Conservation (phyloP, 2,113 vertebrate genomes). For the Glaucomys volans region DNA sequence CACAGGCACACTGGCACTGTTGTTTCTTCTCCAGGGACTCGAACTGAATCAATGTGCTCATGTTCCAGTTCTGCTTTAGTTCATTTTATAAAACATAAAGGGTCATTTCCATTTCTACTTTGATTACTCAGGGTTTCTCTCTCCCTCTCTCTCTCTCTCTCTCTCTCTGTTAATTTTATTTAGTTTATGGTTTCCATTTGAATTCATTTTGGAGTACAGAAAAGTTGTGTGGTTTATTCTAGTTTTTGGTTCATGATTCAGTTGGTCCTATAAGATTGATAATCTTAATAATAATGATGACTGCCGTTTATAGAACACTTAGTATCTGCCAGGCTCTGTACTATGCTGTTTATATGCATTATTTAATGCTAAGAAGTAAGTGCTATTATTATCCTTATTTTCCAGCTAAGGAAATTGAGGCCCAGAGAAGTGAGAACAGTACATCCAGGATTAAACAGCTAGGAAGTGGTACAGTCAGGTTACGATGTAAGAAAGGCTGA, state of each 20-base stretch:
- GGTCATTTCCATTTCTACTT: conserved; percentile 30
- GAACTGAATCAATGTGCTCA: neutral
- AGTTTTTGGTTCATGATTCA: conserved; percentile 47
- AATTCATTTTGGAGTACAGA: conserved; percentile 35
- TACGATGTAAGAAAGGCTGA: neutral
- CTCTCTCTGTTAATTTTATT: neutral
- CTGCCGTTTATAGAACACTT: conserved; percentile 29
- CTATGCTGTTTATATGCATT: conserved; percentile 58
- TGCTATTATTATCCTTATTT: conserved; percentile 44
- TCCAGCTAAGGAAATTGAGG: conserved; percentile 52
- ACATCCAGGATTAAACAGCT: conserved; percentile 53
- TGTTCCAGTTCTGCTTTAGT: neutral
- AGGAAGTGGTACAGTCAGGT: conserved; percentile 33
- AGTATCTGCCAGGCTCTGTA: conserved; percentile 38
- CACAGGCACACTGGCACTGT: neutral
- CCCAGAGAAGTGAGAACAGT: neutral
- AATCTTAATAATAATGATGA: conserved; percentile 10
- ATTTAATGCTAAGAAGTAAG: conserved; percentile 52
- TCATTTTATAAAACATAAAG: conserved; percentile 49
- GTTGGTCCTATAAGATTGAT: conserved; percentile 6
- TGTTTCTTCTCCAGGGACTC: conserved; percentile 29
- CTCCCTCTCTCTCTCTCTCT: neutral
- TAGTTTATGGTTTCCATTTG: conserved; percentile 50
- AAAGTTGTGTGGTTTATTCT: conserved; percentile 35
- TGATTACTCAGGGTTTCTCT: neutral